Percentiles rank a stretch among this genome's conserved stretches.
Conservation (phyloP, 1,140 invertebrate species). For the Apis mellifera region DNA sequence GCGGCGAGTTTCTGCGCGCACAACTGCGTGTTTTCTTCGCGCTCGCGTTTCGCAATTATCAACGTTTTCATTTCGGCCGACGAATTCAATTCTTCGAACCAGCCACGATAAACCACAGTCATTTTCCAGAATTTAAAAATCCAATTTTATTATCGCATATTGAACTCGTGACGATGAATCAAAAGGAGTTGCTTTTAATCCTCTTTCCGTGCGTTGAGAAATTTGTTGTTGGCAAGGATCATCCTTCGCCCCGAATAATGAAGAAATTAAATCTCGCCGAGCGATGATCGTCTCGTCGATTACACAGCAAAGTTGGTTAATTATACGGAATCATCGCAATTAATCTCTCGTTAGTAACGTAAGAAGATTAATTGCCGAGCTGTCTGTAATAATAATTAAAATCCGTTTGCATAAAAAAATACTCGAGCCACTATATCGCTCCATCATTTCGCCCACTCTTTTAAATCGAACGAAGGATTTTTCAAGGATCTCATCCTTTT, state of each 20-base stretch:
- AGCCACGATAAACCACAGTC: too few species aligned
- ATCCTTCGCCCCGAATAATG: too few species aligned
- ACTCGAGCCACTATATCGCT: not conserved
- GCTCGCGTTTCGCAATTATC: conserved; percentile 9
- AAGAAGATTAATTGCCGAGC: conserved; percentile 1
- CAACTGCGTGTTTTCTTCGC: not conserved
- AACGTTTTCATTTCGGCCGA: not conserved
- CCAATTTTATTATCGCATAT: too few species aligned
- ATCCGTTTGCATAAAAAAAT: too few species aligned
- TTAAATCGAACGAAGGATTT: too few species aligned
- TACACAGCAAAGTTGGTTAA: not conserved
- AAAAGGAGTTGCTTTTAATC: not conserved
- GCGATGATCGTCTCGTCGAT: not conserved
- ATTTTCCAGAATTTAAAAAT: too few species aligned
- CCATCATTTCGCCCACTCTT: not conserved
- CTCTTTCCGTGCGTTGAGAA: too few species aligned
- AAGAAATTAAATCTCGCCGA: not conserved
- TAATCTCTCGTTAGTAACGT: not conserved
- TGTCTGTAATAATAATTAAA: not conserved
- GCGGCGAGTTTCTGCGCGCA: conserved; percentile 27
- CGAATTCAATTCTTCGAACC: not conserved
- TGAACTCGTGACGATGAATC: too few species aligned
- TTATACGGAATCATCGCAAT: not conserved
- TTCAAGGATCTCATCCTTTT: too few species aligned
- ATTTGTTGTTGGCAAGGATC: too few species aligned